Base-by-base conservation (phyloP, 2,888 invertebrate species). In the Toxonevra muliebris region DNA sequence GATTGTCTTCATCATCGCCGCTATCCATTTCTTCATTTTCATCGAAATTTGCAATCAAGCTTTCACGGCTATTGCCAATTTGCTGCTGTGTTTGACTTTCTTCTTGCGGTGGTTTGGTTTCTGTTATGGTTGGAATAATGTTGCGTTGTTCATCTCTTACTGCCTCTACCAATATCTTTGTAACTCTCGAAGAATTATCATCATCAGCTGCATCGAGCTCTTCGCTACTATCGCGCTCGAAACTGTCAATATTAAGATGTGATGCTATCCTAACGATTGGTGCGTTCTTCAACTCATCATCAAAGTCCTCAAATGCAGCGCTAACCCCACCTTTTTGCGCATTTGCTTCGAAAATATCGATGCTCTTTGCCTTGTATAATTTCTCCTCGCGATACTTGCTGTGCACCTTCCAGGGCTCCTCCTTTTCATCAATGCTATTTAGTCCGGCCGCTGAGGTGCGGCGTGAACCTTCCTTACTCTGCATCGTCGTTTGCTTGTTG, bases 321-420 rank as follows among this genome's bases (percentile, higher is more conserved):
- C 54, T 57, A 0, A 71, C 76, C 0, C 76, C 73, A 0, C 76
- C 77, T 8, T 73, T 71, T 7, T 75, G 73, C 7, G 71, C 75
- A 8, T 77, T 77, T 12, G 75, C 70, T 58, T 80, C 77, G 57
- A 85, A 85, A n/a, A 84, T 83, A 54, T 84, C 84, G 9, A 84
- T 79, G 64, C 82, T 84, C 20, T 77, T 79, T n/a, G 79, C 71
- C 69, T 83, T 83, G 66, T 80, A 81, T 3, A 82, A 71, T 41
- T 70, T 75, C 17, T 76, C 70, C 1, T 71, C 69, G 13, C 20
- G 59, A 40, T 0, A 41, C 2, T 12, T 55, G 3, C 43, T 10
- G 11, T 69, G 68, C 12, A 78, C 73, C 52, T 73, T 75, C 80
- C 80, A 80, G 1, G 78, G 75, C 19, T 76, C 75, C 5, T 73